Percentiles rank a stretch among this genome's conserved stretches.
phyloP scores from a whole-genome alignment of 2,113 vertebrate genomes.

The Rhadina sibilatrix region DNA sequence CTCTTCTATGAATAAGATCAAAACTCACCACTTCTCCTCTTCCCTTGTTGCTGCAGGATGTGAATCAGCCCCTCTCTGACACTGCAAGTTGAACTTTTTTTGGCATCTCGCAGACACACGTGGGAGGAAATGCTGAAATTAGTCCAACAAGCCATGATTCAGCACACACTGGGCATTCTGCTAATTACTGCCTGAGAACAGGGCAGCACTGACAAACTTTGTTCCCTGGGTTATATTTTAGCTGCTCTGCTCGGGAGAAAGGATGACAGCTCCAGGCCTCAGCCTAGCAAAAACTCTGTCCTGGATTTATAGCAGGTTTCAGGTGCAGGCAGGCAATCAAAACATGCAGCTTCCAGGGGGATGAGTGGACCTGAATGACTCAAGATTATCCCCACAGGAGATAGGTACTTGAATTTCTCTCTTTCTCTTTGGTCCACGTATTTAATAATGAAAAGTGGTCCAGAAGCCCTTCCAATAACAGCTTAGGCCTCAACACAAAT shows the following conservation, averaged over 20 bases:
- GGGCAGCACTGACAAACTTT: neutral
- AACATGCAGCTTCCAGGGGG: neutral
- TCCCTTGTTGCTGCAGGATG: conserved; percentile 41
- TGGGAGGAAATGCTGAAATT: conserved; percentile 56
- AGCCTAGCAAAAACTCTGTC: neutral
- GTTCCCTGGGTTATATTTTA: neutral
- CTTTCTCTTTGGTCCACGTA: neutral
- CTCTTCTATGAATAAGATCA: neutral
- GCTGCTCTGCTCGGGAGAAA: neutral
- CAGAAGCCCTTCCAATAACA: neutral
- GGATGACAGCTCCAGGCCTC: neutral
- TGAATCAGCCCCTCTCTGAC: conserved; percentile 14
- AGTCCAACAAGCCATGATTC: conserved; percentile 31
- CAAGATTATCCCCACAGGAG: neutral
- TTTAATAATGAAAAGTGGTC: neutral
- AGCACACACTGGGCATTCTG: neutral
- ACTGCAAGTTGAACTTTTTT: neutral
- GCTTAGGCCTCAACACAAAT: neutral
- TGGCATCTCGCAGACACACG: conserved; percentile 21
- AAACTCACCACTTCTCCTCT: conserved; percentile 61
- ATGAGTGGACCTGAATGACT: neutral
- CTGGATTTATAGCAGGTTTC: neutral
- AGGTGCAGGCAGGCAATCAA: neutral
- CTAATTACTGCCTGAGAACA: neutral
- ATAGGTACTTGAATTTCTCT: neutral